phyloP scores from a whole-genome alignment of 1,140 invertebrate species.

The Arion vulgaris region DNA sequence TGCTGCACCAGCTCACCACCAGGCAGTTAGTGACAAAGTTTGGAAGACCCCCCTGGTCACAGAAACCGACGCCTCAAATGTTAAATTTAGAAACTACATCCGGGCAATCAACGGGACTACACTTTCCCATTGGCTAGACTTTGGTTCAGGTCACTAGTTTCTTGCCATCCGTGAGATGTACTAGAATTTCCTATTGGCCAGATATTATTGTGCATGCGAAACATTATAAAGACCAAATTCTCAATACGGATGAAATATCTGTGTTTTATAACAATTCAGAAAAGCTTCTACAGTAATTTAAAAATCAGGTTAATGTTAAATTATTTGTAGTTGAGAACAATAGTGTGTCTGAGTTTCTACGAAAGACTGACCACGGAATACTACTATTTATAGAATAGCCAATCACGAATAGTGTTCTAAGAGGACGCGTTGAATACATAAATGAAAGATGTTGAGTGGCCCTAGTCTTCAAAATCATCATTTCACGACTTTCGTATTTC shows the following conservation, averaged over 20 bases:
- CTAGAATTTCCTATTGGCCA: constrained; percentile 23
- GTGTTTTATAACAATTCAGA: neutral
- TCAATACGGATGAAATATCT: neutral
- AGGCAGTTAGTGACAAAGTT: neutral
- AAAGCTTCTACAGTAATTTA: neutral
- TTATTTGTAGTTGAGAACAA: no score
- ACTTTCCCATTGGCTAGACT: constrained; percentile 20
- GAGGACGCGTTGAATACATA: constrained; percentile 49
- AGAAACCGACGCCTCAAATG: constrained; percentile 16
- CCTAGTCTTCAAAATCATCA: constrained; percentile 64
- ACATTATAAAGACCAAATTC: neutral
- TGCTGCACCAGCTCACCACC: no score
- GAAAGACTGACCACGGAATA: neutral
- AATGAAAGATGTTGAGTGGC: constrained; percentile 67
- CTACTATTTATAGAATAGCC: constrained; percentile 40
- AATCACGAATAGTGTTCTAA: constrained; percentile 35
- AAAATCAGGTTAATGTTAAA: no score
- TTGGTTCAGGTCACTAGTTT: constrained; percentile 13
- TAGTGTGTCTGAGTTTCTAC: neutral
- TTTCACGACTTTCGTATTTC: constrained; percentile 50
- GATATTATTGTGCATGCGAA: neutral
- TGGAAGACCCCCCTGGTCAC: constrained; percentile 23
- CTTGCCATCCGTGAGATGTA: neutral
- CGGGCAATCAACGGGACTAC: constrained; percentile 9
- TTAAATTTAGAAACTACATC: constrained; percentile 27